Percentiles rank a stretch among this genome's conserved stretches.
phyloP scores from a whole-genome alignment of 2,113 vertebrate genomes.

The Myanophis thanlyinensis region DNA sequence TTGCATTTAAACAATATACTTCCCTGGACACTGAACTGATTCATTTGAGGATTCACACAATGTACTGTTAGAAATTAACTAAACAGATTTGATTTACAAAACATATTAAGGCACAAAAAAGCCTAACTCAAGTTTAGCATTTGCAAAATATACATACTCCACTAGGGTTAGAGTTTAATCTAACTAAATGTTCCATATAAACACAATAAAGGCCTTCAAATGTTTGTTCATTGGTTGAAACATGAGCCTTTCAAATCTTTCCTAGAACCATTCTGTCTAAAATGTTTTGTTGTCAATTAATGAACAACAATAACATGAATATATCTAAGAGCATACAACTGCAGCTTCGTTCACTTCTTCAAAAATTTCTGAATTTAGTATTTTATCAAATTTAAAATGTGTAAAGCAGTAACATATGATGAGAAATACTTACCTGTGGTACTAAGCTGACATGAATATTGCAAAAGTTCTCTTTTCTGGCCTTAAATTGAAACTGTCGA shows the following conservation, averaged over 20 bases:
- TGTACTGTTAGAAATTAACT: background rate
- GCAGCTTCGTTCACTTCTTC: background rate
- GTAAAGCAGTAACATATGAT: background rate
- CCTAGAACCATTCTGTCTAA: background rate
- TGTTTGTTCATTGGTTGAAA: background rate
- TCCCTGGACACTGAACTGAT: background rate
- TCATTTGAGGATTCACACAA: background rate
- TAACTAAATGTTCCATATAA: background rate
- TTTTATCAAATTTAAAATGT: background rate
- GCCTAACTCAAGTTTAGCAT: background rate
- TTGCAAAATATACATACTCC: background rate
- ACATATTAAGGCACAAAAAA: background rate
- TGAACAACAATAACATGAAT: background rate
- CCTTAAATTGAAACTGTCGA: slow-evolving; percentile 82
- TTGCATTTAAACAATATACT: background rate
- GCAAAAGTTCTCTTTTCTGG: slow-evolving; percentile 77
- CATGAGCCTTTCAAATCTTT: background rate
- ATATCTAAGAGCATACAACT: background rate
- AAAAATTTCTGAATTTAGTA: background rate
- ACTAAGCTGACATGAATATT: slow-evolving; percentile 82
- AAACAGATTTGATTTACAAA: background rate
- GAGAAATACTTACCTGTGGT: slow-evolving; percentile 69
- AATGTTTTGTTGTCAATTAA: background rate
- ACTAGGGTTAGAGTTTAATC: background rate
- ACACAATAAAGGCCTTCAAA: background rate